These are phyloP conservation scores for Caenorhabditis angaria DNA, from an alignment of 2,888 invertebrate species.

Conservation along the genomic window DNA sequence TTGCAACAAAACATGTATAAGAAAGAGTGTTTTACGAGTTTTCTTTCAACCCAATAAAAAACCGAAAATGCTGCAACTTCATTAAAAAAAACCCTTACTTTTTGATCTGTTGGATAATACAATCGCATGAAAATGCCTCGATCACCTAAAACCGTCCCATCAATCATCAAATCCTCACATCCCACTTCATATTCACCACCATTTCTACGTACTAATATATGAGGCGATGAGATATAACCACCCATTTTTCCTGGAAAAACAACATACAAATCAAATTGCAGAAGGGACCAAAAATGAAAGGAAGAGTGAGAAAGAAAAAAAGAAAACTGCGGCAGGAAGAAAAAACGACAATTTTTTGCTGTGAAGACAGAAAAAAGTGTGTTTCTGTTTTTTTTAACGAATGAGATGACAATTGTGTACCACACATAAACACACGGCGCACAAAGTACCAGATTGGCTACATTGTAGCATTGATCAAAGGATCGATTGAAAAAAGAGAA, in stretches of 20 bases:
- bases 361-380: background rate
- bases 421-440: background rate
- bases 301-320: background rate
- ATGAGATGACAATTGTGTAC: background rate
- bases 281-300: background rate
- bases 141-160: conserved; percentile 73
- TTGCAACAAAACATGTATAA: no score
- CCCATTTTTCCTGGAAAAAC: conserved; percentile 32
- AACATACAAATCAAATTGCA: conserved; percentile 5
- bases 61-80: background rate
- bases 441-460: background rate
- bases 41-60: background rate
- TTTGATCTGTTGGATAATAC: conserved; percentile 77
- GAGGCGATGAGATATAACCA: conserved; percentile 43
- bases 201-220: conserved; percentile 37
- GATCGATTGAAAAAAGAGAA: background rate
- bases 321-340: background rate
- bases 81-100: conserved; percentile 39
- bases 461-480: background rate
- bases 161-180: conserved; percentile 77
- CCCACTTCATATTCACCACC: conserved; percentile 74
- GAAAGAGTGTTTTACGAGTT: no score
- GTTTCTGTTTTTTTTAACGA: background rate
- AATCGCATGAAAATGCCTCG: conserved; percentile 77
- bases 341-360: conserved; percentile 5